Base-by-base conservation (phyloP, 2,888 invertebrate genomes). In the Tenthredo notha region DNA sequence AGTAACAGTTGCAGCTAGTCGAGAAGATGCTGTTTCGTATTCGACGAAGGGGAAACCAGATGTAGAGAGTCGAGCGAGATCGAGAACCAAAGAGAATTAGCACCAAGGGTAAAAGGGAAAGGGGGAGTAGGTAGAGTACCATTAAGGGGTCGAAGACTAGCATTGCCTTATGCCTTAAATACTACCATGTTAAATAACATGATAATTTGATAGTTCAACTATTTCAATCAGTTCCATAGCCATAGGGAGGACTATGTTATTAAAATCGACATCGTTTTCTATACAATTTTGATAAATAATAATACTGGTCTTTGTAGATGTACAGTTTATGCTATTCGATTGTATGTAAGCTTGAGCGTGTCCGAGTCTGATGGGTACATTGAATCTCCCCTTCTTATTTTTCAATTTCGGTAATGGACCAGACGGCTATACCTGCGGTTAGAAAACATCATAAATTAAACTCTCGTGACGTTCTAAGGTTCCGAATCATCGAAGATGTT, bases 21-120 rank as follows among this genome's bases (percentile, higher is more conserved):
- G 77, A 77, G 77, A 54, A 77, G 72, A 74, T 74, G 43, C 72
- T 74, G 50, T 77, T 50, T 25, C n/a, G 33, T 15, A 18, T 77
- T 25, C 29, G 5, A 21, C 40, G 74, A 40, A 74, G 77, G 77
- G 80, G 61, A 80, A 37, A 43, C 33, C 40, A 80, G 80, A 61
- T 58, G 58, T 29, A 54, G 7, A 54, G 58, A 78, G 37, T 37
- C 33, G n/a, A 58, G 58, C 29, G 58, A 25, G 61, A 21, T n/a
- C 12, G 40, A 65, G 61, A 43, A 61, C 54, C 54, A 77, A 54
- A 54, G 54, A 74, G 74, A 74, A 47, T 21, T 2, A 40, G 43
- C 43, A 21, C 12, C 12, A 18, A 25, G 29, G 54, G 21, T 7
- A 77, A 77, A 25, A 50, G 18, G 25, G 25, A n/a, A 47, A 77